Evolutionary conservation across 2,113 vertebrate species (phyloP).

Genomic region (Mustela nigripes): DNA sequence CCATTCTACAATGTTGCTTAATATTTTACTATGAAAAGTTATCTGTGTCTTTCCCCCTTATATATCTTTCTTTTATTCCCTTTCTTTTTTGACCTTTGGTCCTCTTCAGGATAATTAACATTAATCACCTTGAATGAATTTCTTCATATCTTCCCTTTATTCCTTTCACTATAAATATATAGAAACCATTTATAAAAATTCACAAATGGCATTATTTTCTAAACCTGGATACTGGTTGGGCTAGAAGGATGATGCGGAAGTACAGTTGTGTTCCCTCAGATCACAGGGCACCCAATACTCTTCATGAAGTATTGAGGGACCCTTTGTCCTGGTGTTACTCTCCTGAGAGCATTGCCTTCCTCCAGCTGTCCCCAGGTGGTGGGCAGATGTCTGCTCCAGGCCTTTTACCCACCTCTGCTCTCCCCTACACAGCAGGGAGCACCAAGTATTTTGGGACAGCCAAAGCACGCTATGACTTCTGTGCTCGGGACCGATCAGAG

Average conservation of each 20-base stretch:
- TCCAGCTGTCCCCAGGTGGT: accelerated
- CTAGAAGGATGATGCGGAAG: background rate
- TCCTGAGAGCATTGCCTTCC: accelerated
- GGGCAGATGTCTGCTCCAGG: accelerated
- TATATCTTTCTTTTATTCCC: background rate
- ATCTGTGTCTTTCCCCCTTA: background rate
- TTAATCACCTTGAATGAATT: background rate
- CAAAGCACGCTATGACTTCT: conserved; percentile 95
- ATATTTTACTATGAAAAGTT: background rate
- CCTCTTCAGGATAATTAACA: background rate
- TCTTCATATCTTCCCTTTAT: background rate
- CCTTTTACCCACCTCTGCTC: background rate
- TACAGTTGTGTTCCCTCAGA: background rate
- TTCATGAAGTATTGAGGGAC: accelerated
- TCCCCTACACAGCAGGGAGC: conserved; percentile 85
- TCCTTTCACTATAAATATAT: background rate
- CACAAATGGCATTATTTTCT: background rate
- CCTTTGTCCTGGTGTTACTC: background rate
- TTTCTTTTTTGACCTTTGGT: background rate
- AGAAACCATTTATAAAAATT: background rate
- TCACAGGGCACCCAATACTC: accelerated
- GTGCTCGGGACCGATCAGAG: conserved; percentile 94
- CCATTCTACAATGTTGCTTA: background rate
- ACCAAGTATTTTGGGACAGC: conserved; percentile 90
- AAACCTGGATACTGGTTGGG: background rate